Evolutionary conservation across 2,113 vertebrate species (phyloP).

Genomic region (Galbula dea): DNA sequence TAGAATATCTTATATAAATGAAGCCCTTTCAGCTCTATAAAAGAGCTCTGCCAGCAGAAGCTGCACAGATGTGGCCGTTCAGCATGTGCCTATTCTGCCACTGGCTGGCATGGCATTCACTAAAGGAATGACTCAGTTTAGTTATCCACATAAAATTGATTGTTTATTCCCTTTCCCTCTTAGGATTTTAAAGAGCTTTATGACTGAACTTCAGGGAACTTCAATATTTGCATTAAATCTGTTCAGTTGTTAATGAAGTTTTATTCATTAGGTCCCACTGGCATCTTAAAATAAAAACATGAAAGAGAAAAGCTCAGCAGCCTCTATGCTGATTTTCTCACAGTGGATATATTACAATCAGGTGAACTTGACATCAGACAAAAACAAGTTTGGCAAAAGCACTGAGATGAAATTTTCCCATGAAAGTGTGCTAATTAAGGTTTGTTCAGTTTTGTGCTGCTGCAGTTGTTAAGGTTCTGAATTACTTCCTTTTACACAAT

Average conservation of each 20-base stretch:
- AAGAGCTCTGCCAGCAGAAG: not conserved
- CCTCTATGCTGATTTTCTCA: not conserved
- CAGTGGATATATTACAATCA: not conserved
- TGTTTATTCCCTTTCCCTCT: not conserved
- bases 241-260: not conserved
- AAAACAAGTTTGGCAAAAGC: not conserved
- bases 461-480: not conserved
- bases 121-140: not conserved
- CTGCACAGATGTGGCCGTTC: not conserved
- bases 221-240: not conserved
- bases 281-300: slow-evolving; percentile 25
- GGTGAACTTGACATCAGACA: not conserved
- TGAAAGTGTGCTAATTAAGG: not conserved
- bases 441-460: not conserved
- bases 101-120: not conserved
- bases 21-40: not conserved
- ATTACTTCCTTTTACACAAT: not conserved
- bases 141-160: not conserved
- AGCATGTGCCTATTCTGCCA: not conserved
- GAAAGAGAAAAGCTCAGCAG: not conserved
- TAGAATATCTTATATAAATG: not conserved
- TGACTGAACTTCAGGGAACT: not conserved
- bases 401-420: not conserved
- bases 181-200: not conserved
- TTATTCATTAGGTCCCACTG: slow-evolving; percentile 4